Evolutionary conservation across 2,888 invertebrate genomes (phyloP), one percentile per base, ranked within the genome.

Genomic region (Aporophyla lueneburgensis): DNA sequence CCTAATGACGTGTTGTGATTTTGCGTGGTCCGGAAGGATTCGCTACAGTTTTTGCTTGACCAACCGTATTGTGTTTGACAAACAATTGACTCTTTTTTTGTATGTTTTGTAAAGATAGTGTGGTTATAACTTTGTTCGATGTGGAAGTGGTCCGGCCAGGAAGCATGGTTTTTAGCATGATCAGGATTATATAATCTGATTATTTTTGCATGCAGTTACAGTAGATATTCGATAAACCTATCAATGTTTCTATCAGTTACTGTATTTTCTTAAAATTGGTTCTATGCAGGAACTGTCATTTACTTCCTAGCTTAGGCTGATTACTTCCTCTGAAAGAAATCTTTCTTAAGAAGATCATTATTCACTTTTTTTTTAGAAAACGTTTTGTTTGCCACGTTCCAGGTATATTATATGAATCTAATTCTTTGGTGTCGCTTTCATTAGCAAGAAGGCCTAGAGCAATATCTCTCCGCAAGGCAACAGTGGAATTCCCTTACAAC

Each of bases 301-400:
- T 73, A 33, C 59, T 78, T 78, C 72, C 62, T 81, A n/a, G 49
- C 69, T 76, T 61, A 53, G 27, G 46, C 43, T 16, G 58, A 73
- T 78, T 59, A 62, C 43, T 78, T 83, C 79, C 67, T 59, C 5
- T 21, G 43, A 51, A 81, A 73, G 43, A 78, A 78, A 24, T n/a
- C 10, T 59, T 80, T 59, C 46, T 59, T 33, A 6, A 54, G 40
- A 27, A 40, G 53, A 68, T 33, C 24, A 21, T 46, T 43, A 12
- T n/a, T n/a, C 2, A 16, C 3, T 16, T 61, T 65, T 69, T 76
- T 53, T 12, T 27, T 16, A 27, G 59, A 3, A 16, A 46, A 40
- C 0, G 16, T 51, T 56, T 69, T 27, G 12, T 61, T 40, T 27
- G 40, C 49, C 4, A 21, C 33, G 1, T 16, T 51, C 16, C 33